A percentile compares a stretch with the other conserved stretches of the same genome.
phyloP scores from a whole-genome alignment of 2,113 vertebrate species.

The Scomber scombrus region DNA sequence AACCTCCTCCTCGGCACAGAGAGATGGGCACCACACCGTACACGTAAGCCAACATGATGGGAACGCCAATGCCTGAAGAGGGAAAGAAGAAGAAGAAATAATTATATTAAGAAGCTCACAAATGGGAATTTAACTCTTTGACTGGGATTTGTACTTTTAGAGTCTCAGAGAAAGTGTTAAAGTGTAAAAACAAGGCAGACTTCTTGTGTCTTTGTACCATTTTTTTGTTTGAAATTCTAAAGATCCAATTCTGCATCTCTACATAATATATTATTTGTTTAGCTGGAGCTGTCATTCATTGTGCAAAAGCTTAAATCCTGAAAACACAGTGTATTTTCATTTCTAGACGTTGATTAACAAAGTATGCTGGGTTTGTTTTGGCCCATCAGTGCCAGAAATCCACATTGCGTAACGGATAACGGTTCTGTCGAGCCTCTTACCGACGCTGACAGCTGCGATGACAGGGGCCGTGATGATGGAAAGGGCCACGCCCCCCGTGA shows the following conservation, averaged over 20 bases:
- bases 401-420: neutral
- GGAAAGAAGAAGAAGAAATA: neutral
- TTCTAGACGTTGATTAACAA: neutral
- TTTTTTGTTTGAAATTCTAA: no score
- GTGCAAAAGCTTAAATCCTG: neutral
- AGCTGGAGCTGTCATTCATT: neutral
- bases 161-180: no score
- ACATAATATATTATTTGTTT: neutral
- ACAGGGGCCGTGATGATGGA: conserved; percentile 97
- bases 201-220: no score
- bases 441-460: conserved; percentile 97
- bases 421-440: conserved; percentile 80
- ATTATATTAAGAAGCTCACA: no score
- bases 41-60: conserved; percentile 99
- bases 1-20: conserved; percentile 96
- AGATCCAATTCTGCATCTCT: neutral
- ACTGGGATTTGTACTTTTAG: no score
- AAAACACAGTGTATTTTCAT: no score
- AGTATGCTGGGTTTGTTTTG: neutral
- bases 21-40: conserved; percentile 98
- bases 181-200: no score
- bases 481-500: conserved; percentile 96
- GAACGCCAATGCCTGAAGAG: conserved; percentile 93
- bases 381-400: neutral
- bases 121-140: no score